These are phyloP conservation scores for Syritta pipiens DNA, from an alignment of 2,888 invertebrate species.

Conservation along the genomic window DNA sequence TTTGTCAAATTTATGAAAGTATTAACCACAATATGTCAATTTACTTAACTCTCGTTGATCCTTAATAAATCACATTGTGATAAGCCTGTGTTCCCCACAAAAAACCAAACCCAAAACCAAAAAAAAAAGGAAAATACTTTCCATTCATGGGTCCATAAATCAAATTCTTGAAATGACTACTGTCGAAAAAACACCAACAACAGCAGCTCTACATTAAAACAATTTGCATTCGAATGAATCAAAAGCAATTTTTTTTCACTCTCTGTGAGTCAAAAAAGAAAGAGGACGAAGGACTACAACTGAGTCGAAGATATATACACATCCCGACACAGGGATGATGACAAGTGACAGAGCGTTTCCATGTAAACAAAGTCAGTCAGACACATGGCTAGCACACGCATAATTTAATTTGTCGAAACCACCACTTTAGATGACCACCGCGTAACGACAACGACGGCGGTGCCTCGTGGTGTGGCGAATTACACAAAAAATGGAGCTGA, in stretches of 20 bases:
- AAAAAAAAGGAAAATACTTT: not conserved
- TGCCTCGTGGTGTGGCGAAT: too few relatives aligned
- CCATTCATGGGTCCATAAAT: conserved; percentile 42
- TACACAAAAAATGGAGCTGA: conserved; percentile 37
- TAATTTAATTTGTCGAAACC: conserved; percentile 67
- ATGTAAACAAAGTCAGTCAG: conserved; percentile 18
- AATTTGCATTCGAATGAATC: conserved; percentile 67
- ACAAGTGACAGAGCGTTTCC: not conserved
- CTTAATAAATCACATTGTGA: conserved; percentile 58
- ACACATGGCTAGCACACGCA: conserved; percentile 52
- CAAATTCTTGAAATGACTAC: conserved; percentile 22
- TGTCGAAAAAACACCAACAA: conserved; percentile 8
- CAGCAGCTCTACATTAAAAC: conserved; percentile 57
- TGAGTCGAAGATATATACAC: not conserved
- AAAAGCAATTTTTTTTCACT: conserved; percentile 32
- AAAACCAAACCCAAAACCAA: conserved; percentile 4
- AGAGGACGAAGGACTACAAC: too few relatives aligned
- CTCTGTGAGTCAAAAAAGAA: not conserved
- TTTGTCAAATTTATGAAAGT: too few relatives aligned
- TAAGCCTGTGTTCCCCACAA: conserved; percentile 21
- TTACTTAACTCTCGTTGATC: conserved; percentile 28
- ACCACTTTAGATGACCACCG: conserved; percentile 64
- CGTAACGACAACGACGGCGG: too few relatives aligned
- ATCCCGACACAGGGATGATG: conserved; percentile 8
- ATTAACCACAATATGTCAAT: conserved; percentile 29